Conservation (phyloP, 2,113 vertebrate genomes). For the Cynopterus brachyotis region DNA sequence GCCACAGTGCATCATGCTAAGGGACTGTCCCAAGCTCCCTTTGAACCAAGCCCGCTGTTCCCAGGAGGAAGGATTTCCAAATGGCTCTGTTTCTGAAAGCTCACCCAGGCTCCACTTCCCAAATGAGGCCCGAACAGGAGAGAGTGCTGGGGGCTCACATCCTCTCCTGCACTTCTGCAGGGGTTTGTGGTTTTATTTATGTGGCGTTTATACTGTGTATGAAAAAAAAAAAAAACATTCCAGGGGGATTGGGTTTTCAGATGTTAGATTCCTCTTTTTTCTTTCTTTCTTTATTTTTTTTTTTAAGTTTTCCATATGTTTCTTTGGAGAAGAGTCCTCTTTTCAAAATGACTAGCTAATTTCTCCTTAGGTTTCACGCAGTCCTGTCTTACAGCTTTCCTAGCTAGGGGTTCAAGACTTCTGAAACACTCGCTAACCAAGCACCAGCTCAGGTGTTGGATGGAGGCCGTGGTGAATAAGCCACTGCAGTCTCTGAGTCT, state of each 20-base stretch:
- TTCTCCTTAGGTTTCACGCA: conserved; percentile 38
- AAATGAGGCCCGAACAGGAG: conserved; percentile 64
- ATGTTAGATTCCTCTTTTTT: conserved; percentile 50
- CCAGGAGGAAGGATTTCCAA: conserved; percentile 80
- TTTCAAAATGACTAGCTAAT: conserved; percentile 51
- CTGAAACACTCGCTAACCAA: background rate
- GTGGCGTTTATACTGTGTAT: conserved; percentile 71
- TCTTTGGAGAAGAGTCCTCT: conserved; percentile 24
- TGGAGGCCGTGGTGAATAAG: accelerated
- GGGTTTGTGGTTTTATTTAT: conserved; percentile 77
- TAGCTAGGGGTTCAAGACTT: conserved; percentile 11
- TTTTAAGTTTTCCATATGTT: conserved; percentile 70
- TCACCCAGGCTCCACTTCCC: conserved; percentile 62
- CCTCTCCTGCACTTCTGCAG: conserved; percentile 58
- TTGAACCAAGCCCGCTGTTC: conserved; percentile 44
- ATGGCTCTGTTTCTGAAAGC: conserved; percentile 78
- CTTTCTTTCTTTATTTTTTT: background rate
- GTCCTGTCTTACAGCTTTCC: conserved; percentile 1
- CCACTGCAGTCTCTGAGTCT: background rate
- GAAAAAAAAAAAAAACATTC: conserved; percentile 82
- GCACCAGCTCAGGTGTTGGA: background rate
- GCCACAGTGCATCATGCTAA: background rate
- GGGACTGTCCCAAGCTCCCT: conserved; percentile 68
- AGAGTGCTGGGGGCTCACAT: conserved; percentile 47
- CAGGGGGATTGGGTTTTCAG: conserved; percentile 73